A percentile compares a stretch with the other conserved stretches of the same genome.
Conservation (phyloP, 2,888 invertebrate species). For the Himalopsyche tibetana region DNA sequence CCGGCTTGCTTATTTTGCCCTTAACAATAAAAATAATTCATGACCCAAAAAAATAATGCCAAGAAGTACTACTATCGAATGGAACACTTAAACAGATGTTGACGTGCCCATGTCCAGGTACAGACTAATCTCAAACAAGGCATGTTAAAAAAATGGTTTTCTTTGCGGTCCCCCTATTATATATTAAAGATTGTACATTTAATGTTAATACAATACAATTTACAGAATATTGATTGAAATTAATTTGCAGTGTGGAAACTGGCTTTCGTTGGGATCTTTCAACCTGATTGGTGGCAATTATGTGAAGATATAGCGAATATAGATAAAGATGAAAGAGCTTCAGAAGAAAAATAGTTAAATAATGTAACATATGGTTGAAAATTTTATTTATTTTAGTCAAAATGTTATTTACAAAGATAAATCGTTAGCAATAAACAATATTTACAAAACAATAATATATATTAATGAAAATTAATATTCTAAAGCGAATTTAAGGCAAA, state of each 20-base stretch:
- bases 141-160: no score
- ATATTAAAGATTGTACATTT: no score
- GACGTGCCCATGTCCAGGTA: no score
- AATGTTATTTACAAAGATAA: slow-evolving; percentile 44
- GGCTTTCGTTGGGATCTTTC: slow-evolving; percentile 57
- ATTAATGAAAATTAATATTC: not conserved
- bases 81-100: no score
- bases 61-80: no score
- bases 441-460: slow-evolving; percentile 23
- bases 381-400: slow-evolving; percentile 20
- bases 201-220: no score
- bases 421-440: slow-evolving; percentile 35
- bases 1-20: no score
- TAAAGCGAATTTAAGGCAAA: slow-evolving; percentile 1
- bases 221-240: slow-evolving; percentile 47
- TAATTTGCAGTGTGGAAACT: slow-evolving; percentile 55
- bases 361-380: not conserved
- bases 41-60: no score
- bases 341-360: slow-evolving; percentile 35
- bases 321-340: slow-evolving; percentile 37
- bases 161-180: no score
- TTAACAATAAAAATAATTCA: no score
- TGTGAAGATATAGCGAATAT: slow-evolving; percentile 52
- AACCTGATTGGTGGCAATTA: slow-evolving; percentile 59
- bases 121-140: no score